Conservation (phyloP, 1,140 invertebrate species). For the Anthonomus grandis region DNA sequence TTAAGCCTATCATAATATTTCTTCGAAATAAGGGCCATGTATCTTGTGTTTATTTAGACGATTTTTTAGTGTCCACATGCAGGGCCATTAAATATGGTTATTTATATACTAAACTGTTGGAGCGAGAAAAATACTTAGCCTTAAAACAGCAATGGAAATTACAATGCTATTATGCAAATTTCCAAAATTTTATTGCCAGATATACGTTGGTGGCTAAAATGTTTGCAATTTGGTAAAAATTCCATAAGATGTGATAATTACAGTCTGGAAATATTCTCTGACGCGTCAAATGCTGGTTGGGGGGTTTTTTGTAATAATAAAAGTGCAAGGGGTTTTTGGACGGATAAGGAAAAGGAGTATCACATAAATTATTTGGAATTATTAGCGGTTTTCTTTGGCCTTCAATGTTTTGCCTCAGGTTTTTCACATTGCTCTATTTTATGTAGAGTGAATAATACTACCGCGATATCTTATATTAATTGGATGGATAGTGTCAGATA, state of each 20-base stretch:
- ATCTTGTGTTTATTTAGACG: conserved; percentile 11
- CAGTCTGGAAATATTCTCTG: conserved; percentile 44
- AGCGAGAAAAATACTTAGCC: too few species aligned
- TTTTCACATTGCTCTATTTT: not conserved
- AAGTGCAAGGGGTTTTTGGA: conserved; percentile 36
- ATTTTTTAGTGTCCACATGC: conserved; percentile 3
- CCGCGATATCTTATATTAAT: too few species aligned
- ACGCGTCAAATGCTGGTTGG: conserved; percentile 45
- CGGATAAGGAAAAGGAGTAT: conserved; percentile 15
- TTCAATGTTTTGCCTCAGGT: not conserved
- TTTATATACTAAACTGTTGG: conserved; percentile 16
- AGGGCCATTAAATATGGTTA: too few species aligned
- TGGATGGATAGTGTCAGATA: too few species aligned
- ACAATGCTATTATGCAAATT: conserved; percentile 11
- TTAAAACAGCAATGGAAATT: conserved; percentile 14
- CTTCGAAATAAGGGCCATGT: conserved; percentile 17
- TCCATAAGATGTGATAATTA: conserved; percentile 19
- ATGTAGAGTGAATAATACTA: not conserved
- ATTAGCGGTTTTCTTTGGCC: too few species aligned
- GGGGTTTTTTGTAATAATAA: conserved; percentile 37
- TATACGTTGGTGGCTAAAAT: conserved; percentile 38
- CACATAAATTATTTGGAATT: not conserved
- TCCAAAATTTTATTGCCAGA: conserved; percentile 24
- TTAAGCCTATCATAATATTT: conserved; percentile 31
- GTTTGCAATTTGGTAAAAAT: conserved; percentile 27